Evolutionary conservation across 2,888 invertebrate genomes (phyloP).

Genomic region (Panopea generosa): DNA sequence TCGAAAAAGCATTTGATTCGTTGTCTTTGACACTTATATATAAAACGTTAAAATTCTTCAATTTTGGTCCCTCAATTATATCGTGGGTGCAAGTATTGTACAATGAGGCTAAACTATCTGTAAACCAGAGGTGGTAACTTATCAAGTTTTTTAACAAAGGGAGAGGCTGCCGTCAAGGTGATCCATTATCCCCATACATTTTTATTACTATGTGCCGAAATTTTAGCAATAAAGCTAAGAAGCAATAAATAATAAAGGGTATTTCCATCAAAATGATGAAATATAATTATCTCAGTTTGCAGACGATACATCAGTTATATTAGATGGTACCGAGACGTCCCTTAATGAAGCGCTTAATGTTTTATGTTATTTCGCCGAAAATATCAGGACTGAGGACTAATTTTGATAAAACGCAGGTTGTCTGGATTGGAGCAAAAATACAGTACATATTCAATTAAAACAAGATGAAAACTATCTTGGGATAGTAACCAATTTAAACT

Average conservation of each 20-base stretch:
- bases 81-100: not conserved
- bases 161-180: too few relatives aligned
- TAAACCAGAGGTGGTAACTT: not conserved
- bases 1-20: conserved; percentile 47
- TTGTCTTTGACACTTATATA: conserved; percentile 30
- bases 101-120: not conserved
- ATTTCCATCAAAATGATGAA: too few relatives aligned
- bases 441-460: not conserved
- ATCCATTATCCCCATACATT: too few relatives aligned
- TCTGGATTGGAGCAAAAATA: conserved; percentile 4
- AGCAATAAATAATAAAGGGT: not conserved
- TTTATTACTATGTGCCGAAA: too few relatives aligned
- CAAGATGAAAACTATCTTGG: too few relatives aligned
- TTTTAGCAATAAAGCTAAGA: too few relatives aligned
- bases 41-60: conserved; percentile 22
- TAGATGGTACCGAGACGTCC: not conserved
- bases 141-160: not conserved
- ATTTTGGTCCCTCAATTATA: conserved; percentile 24
- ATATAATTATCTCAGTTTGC: too few relatives aligned
- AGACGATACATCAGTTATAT: not conserved
- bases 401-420: too few relatives aligned
- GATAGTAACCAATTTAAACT: not conserved
- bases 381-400: conserved; percentile 6
- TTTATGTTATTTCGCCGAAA: not conserved
- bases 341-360: too few relatives aligned